phyloP scores from a whole-genome alignment of 2,888 invertebrate species.

The Chaitophorus viminalis region DNA sequence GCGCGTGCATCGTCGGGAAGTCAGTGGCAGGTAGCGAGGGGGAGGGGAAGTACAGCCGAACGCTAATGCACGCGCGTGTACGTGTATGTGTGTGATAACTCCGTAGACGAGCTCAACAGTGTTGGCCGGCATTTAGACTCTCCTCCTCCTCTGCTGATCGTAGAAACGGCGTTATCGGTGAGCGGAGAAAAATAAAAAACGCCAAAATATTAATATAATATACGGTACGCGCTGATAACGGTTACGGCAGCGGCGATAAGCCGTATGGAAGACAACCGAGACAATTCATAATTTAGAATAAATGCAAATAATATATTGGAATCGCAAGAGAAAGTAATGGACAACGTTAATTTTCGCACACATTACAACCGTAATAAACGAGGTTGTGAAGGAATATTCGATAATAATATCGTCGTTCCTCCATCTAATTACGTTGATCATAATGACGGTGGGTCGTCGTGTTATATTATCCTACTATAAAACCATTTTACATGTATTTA shows the following conservation, averaged over 20 bases:
- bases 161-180: not conserved
- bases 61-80: no score
- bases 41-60: no score
- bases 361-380: no score
- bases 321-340: not conserved
- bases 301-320: no score
- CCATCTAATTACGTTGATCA: no score
- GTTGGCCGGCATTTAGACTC: not conserved
- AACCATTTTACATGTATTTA: conserved; percentile 12
- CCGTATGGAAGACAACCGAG: not conserved
- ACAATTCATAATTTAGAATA: not conserved
- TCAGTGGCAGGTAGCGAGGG: no score
- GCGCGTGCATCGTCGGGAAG: no score
- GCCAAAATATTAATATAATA: no score
- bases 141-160: not conserved
- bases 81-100: not conserved
- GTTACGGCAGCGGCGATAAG: not conserved
- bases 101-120: not conserved
- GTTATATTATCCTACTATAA: not conserved
- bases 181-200: not conserved
- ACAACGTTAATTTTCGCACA: not conserved
- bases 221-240: not conserved
- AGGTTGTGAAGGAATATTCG: no score
- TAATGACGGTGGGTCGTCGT: no score
- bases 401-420: no score